Conservation (phyloP, 2,113 vertebrate species). For the Gymnogyps californianus region DNA sequence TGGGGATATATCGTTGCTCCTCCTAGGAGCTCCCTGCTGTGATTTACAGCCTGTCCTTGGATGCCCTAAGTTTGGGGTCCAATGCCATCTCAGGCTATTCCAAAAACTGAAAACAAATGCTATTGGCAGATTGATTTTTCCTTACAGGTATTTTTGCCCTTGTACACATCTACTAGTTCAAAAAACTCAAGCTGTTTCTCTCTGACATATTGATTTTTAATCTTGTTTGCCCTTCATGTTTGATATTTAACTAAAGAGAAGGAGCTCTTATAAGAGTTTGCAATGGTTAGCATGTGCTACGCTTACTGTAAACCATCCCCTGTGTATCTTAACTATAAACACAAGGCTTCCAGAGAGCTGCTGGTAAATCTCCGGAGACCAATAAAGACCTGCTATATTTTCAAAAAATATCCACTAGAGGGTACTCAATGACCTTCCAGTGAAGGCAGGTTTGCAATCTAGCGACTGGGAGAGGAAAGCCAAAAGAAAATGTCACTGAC, state of each 20-base stretch:
- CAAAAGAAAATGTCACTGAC: neutral
- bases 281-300: neutral
- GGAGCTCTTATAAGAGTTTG: neutral
- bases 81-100: neutral
- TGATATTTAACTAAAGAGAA: neutral
- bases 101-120: neutral
- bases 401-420: constrained; percentile 40
- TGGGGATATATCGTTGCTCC: neutral
- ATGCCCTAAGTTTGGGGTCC: accelerated
- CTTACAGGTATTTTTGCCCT: neutral
- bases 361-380: neutral
- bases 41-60: neutral
- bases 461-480: neutral
- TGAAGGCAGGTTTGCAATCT: neutral
- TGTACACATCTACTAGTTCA: neutral
- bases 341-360: neutral
- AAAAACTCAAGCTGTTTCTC: neutral
- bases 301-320: neutral
- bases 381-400: neutral
- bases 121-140: neutral
- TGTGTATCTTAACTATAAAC: neutral
- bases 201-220: constrained; percentile 2
- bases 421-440: constrained; percentile 22
- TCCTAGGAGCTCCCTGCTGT: neutral
- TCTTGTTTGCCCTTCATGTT: neutral